Conservation (phyloP, 2,113 vertebrate species). For the Conger conger region DNA sequence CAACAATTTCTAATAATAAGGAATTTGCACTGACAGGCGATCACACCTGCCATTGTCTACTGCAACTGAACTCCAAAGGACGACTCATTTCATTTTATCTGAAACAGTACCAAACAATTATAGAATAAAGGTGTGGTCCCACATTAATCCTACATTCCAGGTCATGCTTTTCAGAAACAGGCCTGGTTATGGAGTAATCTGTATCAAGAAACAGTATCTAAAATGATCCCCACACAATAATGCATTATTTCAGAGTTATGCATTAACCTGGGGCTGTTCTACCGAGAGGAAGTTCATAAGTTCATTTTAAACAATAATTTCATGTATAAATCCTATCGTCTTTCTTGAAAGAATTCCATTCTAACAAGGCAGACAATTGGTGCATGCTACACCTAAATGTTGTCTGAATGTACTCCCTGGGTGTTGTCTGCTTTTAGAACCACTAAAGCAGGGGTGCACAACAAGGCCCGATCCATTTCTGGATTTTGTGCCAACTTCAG, state of each 20-base stretch:
- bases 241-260: background rate
- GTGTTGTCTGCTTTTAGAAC: background rate
- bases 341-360: too few species aligned
- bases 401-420: too few species aligned
- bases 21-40: background rate
- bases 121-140: background rate
- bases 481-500: too few species aligned
- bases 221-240: background rate
- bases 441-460: too few species aligned
- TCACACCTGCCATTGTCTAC: background rate
- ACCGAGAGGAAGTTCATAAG: background rate
- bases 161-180: background rate
- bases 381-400: background rate
- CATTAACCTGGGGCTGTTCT: background rate
- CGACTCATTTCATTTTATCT: background rate
- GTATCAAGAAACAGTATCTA: background rate
- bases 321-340: background rate
- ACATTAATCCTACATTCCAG: background rate
- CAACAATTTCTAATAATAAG: background rate
- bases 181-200: background rate
- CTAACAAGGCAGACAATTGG: background rate
- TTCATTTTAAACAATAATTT: background rate
- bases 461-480: too few species aligned
- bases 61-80: background rate
- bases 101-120: background rate